Evolutionary conservation across 2,888 invertebrate species (phyloP).

Genomic region (Drosophila infuscata): DNA sequence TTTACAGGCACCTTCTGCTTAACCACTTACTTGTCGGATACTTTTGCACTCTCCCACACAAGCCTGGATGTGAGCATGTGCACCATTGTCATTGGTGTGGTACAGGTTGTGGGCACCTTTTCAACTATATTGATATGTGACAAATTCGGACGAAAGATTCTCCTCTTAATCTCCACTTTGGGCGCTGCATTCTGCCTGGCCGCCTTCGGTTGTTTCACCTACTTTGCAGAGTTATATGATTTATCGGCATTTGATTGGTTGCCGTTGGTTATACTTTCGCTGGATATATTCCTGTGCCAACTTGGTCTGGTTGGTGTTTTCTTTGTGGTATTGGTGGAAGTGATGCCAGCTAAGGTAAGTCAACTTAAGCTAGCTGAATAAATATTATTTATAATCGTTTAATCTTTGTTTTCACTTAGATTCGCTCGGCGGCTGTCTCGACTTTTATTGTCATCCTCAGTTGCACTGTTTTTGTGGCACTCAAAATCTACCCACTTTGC

Average conservation of each 20-base stretch:
- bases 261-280: conserved; percentile 69
- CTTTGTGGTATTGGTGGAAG: conserved; percentile 77
- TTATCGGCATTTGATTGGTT: conserved; percentile 61
- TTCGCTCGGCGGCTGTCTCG: conserved; percentile 69
- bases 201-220: conserved; percentile 66
- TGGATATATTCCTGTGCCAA: conserved; percentile 69
- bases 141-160: conserved; percentile 70
- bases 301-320: conserved; percentile 75
- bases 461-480: conserved; percentile 51
- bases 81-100: conserved; percentile 77
- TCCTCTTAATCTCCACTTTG: conserved; percentile 68
- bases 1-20: conserved; percentile 74
- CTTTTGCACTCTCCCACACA: conserved; percentile 70
- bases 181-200: conserved; percentile 66
- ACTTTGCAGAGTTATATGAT: conserved; percentile 36
- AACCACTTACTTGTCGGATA: conserved; percentile 73
- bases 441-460: conserved; percentile 66
- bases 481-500: conserved; percentile 77
- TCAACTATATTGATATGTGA: conserved; percentile 71
- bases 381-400: neutral
- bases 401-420: conserved; percentile 53
- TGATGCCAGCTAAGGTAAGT: conserved; percentile 77
- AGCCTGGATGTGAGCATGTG: conserved; percentile 68
- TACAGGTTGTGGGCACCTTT: conserved; percentile 77
- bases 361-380: neutral